Evolutionary conservation across 2,113 vertebrate species (phyloP).

Genomic region (Muntiacus reevesi): DNA sequence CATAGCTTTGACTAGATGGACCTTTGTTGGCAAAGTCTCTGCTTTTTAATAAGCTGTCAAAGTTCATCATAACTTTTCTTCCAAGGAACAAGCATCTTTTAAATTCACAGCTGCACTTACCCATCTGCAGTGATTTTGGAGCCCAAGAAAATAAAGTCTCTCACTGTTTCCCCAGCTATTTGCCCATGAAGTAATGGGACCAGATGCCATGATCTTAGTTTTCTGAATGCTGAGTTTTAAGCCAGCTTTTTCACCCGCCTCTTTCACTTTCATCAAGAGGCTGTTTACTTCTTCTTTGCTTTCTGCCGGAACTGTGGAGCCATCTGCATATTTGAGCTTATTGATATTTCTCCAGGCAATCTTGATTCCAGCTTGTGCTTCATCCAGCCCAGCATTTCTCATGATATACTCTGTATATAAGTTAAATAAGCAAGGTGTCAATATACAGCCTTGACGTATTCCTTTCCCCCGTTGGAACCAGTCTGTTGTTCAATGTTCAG

Average conservation of each 20-base stretch:
- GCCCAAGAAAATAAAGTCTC: neutral
- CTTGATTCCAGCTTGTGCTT: neutral
- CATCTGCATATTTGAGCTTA: neutral
- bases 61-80: neutral
- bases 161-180: neutral
- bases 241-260: neutral
- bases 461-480: neutral
- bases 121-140: neutral
- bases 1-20: neutral
- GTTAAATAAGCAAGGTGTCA: neutral
- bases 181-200: neutral
- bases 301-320: neutral
- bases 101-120: neutral
- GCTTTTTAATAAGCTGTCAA: neutral
- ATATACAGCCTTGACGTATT: neutral
- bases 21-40: neutral
- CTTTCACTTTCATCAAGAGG: neutral
- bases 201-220: neutral
- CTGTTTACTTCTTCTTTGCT: neutral
- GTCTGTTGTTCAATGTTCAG: neutral
- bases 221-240: neutral
- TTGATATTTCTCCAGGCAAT: neutral
- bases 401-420: neutral
- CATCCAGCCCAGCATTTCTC: neutral
- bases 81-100: neutral